These are phyloP conservation scores for Mastomys coucha DNA, from an alignment of 2,113 vertebrate species.

Conservation along the genomic window DNA sequence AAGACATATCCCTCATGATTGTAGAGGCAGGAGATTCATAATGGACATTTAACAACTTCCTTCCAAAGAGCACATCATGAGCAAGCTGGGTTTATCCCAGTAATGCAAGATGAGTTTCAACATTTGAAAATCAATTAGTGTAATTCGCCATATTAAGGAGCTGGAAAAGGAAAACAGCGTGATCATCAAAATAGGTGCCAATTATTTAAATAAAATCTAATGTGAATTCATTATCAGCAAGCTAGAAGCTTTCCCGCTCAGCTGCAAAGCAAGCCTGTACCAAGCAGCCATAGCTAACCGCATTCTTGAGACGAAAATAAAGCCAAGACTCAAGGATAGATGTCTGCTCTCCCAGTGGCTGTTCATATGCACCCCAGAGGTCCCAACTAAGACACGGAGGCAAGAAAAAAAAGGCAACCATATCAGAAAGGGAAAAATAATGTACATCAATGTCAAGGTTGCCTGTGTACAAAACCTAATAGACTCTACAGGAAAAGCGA, in stretches of 20 bases:
- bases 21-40: background rate
- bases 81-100: background rate
- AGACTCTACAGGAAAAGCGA: background rate
- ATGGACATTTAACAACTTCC: background rate
- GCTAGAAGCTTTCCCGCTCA: background rate
- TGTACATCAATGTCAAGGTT: background rate
- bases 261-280: background rate
- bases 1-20: background rate
- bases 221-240: slow-evolving; percentile 27
- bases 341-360: background rate
- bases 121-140: slow-evolving; percentile 7
- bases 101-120: slow-evolving; percentile 7
- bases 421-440: background rate
- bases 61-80: background rate
- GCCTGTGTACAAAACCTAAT: background rate
- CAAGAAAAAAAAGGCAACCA: background rate
- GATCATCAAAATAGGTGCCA: slow-evolving; percentile 24
- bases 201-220: slow-evolving; percentile 26
- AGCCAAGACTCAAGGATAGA: background rate
- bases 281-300: background rate
- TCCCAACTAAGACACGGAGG: background rate
- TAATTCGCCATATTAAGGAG: slow-evolving; percentile 18
- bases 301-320: background rate
- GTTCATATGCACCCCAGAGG: background rate
- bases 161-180: background rate